Evolutionary conservation across 2,888 invertebrate species (phyloP).

Genomic region (Cephalotes varians): DNA sequence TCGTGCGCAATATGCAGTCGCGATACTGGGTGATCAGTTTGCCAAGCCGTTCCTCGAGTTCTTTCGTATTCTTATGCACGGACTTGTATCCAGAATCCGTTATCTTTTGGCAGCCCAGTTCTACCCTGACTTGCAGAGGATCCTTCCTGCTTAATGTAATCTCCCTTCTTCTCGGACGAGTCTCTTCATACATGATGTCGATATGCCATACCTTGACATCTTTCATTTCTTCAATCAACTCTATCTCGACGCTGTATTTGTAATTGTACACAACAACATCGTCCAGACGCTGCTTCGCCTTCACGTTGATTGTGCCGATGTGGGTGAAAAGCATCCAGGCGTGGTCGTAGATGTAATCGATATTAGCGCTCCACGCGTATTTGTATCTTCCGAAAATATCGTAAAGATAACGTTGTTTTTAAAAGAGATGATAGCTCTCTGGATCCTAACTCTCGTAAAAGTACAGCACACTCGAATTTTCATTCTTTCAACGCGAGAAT

Average conservation of each 20-base stretch:
- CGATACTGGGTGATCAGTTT: conserved; percentile 70
- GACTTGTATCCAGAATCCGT: conserved; percentile 56
- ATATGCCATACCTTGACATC: conserved; percentile 57
- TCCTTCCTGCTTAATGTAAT: conserved; percentile 71
- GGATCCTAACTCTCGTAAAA: neutral
- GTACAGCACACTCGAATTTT: neutral
- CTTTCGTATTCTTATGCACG: conserved; percentile 67
- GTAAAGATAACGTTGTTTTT: neutral
- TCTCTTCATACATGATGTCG: conserved; percentile 71
- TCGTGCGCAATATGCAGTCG: conserved; percentile 79
- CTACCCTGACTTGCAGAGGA: conserved; percentile 68
- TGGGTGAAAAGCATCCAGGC: conserved; percentile 82
- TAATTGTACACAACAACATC: conserved; percentile 83
- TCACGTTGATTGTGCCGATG: conserved; percentile 78
- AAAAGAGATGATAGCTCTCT: neutral
- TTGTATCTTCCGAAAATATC: conserved; percentile 76
- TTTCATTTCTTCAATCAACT: conserved; percentile 76
- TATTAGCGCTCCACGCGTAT: conserved; percentile 79
- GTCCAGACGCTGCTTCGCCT: conserved; percentile 76
- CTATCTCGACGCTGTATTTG: conserved; percentile 80
- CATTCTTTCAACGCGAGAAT: neutral
- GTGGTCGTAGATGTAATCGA: conserved; percentile 83
- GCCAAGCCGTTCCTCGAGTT: conserved; percentile 79
- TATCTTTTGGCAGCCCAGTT: conserved; percentile 75
- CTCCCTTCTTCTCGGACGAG: conserved; percentile 46